A percentile compares a stretch with the other conserved stretches of the same genome.
Evolutionary conservation across 2,888 invertebrate genomes (phyloP).

Genomic region (Physocephala rufipes): DNA sequence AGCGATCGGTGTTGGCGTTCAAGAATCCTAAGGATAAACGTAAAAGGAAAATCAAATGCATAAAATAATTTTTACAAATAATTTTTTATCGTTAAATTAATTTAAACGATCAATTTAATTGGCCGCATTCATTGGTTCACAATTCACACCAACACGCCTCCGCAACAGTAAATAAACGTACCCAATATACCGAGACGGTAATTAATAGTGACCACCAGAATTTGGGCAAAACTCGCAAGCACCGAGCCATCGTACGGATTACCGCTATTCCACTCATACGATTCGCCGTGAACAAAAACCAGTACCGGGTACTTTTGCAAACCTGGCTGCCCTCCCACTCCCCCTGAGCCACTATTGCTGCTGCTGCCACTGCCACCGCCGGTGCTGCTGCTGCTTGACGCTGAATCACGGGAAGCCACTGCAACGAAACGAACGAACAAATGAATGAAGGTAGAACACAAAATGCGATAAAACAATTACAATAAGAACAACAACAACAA

Average conservation of each 20-base stretch:
- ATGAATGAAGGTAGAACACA: slow-evolving; percentile 18
- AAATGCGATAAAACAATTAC: slow-evolving; percentile 31
- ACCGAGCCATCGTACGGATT: slow-evolving; percentile 98
- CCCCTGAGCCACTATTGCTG: slow-evolving; percentile 58
- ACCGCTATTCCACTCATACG: slow-evolving; percentile 97
- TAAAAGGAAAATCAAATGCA: slow-evolving; percentile 47
- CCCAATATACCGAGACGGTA: slow-evolving; percentile 83
- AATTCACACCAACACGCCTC: neutral
- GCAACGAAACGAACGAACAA: slow-evolving; percentile 41
- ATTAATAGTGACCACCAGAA: slow-evolving; percentile 89
- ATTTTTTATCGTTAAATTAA: no score
- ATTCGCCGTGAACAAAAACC: slow-evolving; percentile 94
- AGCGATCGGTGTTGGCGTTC: slow-evolving; percentile 88
- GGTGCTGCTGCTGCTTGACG: slow-evolving; percentile 46
- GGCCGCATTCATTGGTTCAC: neutral
- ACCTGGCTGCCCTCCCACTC: slow-evolving; percentile 67
- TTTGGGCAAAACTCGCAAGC: slow-evolving; percentile 90
- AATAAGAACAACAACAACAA: slow-evolving; percentile 1
- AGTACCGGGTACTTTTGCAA: slow-evolving; percentile 82
- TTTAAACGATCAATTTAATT: neutral
- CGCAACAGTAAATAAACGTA: slow-evolving; percentile 66
- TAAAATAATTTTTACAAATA: no score
- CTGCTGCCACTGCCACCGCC: slow-evolving; percentile 45
- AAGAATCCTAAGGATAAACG: slow-evolving; percentile 93
- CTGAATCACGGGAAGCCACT: slow-evolving; percentile 64